Evolutionary conservation across 2,113 vertebrate genomes (phyloP).

Genomic region (Brachyhypopomus occidentalis): DNA sequence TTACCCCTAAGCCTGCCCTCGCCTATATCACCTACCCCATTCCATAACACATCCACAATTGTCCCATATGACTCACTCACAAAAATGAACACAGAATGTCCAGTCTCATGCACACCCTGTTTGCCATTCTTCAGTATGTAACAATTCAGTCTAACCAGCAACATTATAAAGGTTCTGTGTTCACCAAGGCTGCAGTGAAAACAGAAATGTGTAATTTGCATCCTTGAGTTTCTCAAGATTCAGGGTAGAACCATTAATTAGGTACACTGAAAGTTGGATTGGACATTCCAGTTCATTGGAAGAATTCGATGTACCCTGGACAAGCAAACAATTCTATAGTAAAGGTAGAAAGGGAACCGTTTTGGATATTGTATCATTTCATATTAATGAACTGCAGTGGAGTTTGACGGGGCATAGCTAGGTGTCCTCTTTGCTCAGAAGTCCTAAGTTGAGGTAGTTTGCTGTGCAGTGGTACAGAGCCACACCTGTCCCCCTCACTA

Average conservation of each 20-base stretch:
- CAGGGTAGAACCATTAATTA: not conserved
- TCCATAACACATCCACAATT: not conserved
- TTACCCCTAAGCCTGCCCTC: not conserved
- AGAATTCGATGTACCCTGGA: not conserved
- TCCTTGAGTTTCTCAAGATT: not conserved
- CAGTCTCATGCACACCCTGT: constrained; percentile 22
- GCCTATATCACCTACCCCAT: not conserved
- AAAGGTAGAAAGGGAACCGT: too few relatives aligned
- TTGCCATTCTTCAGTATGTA: constrained; percentile 36
- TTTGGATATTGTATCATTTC: too few relatives aligned
- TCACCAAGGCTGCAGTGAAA: not conserved
- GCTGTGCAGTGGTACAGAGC: not conserved
- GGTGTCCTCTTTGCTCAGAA: too few relatives aligned
- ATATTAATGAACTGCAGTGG: too few relatives aligned
- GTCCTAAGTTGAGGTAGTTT: not conserved
- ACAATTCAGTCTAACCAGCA: constrained; percentile 17
- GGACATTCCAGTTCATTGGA: constrained; percentile 54
- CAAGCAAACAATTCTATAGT: too few relatives aligned
- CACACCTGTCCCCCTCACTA: not conserved
- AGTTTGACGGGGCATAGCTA: too few relatives aligned
- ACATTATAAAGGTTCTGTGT: not conserved
- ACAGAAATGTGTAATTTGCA: not conserved
- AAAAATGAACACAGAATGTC: constrained; percentile 44
- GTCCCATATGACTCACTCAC: not conserved
- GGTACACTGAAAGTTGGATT: constrained; percentile 22